phyloP scores from a whole-genome alignment of 2,888 invertebrate species.

The Anaspis maculata region DNA sequence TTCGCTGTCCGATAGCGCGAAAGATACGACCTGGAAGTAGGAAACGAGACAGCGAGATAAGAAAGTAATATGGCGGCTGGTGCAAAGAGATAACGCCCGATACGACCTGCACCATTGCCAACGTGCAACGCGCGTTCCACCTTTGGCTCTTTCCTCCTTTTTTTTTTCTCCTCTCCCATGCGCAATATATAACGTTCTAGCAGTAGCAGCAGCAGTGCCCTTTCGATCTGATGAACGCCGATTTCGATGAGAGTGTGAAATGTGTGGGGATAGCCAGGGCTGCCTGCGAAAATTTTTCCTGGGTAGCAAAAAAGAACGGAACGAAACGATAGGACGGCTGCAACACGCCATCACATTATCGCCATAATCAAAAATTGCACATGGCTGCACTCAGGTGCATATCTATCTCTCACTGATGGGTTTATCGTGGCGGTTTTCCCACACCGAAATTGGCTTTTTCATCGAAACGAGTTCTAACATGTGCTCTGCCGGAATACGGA shows the following conservation, averaged over 20 bases:
- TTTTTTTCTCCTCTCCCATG: no score
- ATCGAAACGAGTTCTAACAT: no score
- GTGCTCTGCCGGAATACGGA: no score
- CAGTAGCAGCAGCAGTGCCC: no score
- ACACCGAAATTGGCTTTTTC: slow-evolving; percentile 12
- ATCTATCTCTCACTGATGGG: slow-evolving; percentile 20
- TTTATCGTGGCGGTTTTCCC: slow-evolving; percentile 8
- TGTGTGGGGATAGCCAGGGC: no score
- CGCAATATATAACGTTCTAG: no score
- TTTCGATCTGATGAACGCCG: no score
- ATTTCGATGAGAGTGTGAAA: slow-evolving; percentile 15
- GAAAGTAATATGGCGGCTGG: slow-evolving; percentile 42
- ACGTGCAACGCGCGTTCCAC: slow-evolving; percentile 3
- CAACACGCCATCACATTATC: slow-evolving; percentile 32
- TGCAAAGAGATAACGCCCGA: slow-evolving; percentile 37
- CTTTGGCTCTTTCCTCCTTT: not conserved
- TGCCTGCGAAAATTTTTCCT: slow-evolving; percentile 6
- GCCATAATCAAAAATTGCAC: slow-evolving; percentile 37
- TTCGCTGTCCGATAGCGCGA: slow-evolving; percentile 37
- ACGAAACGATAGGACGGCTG: slow-evolving; percentile 19
- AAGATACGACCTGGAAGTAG: slow-evolving; percentile 41
- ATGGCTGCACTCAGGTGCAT: slow-evolving; percentile 32
- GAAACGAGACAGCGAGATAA: slow-evolving; percentile 41
- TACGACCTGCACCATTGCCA: slow-evolving; percentile 31
- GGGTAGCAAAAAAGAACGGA: slow-evolving; percentile 10